Percentiles rank a stretch among this genome's conserved stretches.
Evolutionary conservation across 2,113 vertebrate species (phyloP).

Genomic region (Origma solitaria): DNA sequence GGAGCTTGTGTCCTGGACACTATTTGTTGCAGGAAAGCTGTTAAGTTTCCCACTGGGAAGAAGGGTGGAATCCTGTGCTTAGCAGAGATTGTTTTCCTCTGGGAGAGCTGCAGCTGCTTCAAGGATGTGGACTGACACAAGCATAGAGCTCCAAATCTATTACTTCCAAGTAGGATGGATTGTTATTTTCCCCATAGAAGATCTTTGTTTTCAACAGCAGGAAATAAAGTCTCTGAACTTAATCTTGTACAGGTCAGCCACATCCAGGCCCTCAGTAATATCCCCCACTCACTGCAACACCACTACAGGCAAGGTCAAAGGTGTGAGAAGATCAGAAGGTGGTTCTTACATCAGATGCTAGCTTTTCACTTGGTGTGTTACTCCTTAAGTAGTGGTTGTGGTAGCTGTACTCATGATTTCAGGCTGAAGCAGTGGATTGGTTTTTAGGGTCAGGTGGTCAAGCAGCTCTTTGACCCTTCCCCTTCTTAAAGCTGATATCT

Average conservation of each 20-base stretch:
- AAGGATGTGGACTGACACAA: not conserved
- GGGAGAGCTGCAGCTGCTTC: not conserved
- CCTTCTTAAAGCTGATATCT: not conserved
- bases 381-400: not conserved
- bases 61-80: not conserved
- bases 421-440: not conserved
- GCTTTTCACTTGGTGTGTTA: not conserved
- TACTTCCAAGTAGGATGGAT: not conserved
- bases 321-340: not conserved
- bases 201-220: not conserved
- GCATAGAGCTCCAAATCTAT: not conserved
- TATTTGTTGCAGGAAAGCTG: not conserved
- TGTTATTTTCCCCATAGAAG: not conserved
- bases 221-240: not conserved
- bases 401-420: not conserved
- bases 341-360: not conserved
- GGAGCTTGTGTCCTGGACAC: not conserved
- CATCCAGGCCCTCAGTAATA: not conserved
- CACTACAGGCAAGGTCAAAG: not conserved
- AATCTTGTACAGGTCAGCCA: not conserved
- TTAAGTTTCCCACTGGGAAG: not conserved
- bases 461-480: not conserved
- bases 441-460: not conserved
- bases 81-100: not conserved
- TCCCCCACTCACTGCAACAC: not conserved